Conservation (phyloP, 2,113 vertebrate species). For the Pelobates fuscus region DNA sequence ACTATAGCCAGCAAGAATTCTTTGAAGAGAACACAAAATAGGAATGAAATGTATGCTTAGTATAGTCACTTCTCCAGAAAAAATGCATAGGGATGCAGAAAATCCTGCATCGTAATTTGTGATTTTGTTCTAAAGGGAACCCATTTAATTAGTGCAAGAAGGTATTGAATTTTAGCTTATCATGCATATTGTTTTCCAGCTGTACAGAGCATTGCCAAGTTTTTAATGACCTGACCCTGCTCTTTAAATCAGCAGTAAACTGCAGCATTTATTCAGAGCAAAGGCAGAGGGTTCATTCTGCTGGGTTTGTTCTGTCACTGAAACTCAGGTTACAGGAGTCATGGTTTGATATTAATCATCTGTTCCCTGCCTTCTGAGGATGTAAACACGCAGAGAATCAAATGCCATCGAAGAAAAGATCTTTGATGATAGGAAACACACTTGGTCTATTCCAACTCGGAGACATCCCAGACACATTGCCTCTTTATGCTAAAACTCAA, state of each 20-base stretch:
- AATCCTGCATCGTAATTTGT: conserved; percentile 77
- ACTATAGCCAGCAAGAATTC: conserved; percentile 20
- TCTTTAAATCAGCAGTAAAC: conserved; percentile 88
- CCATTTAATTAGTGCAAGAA: conserved; percentile 82
- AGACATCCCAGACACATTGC: conserved; percentile 77
- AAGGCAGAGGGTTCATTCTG: conserved; percentile 83
- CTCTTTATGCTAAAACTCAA: conserved; percentile 82
- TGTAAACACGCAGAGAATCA: conserved; percentile 80
- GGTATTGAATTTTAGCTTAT: conserved; percentile 88
- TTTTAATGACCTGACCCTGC: conserved; percentile 85
- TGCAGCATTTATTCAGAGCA: conserved; percentile 78
- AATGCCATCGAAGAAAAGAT: conserved; percentile 79
- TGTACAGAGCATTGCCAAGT: conserved; percentile 84
- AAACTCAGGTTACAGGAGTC: conserved; percentile 79
- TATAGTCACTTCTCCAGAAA: conserved; percentile 71
- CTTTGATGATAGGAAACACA: conserved; percentile 77
- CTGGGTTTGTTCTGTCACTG: conserved; percentile 80
- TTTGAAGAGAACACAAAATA: conserved; percentile 52
- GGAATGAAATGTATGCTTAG: conserved; percentile 59
- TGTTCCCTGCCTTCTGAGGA: conserved; percentile 82
- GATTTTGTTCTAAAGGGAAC: conserved; percentile 80
- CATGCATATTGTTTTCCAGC: conserved; percentile 86
- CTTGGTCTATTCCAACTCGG: conserved; percentile 76
- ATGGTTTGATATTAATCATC: conserved; percentile 84
- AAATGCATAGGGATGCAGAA: conserved; percentile 80